phyloP scores from a whole-genome alignment of 2,888 invertebrate species.

The Bellardia bayeri region DNA sequence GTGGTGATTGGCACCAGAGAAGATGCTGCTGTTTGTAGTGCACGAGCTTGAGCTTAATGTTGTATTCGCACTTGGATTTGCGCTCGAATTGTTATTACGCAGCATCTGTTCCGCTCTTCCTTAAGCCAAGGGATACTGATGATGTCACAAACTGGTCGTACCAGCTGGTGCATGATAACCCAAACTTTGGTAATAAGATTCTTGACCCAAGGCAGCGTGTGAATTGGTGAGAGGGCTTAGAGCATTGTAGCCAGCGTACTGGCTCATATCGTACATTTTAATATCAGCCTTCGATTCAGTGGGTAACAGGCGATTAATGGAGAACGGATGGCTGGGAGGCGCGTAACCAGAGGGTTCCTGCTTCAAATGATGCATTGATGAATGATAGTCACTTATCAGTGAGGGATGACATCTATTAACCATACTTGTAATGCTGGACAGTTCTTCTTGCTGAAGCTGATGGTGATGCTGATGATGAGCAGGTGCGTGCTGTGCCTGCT shows the following conservation, averaged over 20 bases:
- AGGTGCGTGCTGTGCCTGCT: slow-evolving; percentile 85
- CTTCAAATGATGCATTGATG: slow-evolving; percentile 88
- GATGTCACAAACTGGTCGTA: slow-evolving; percentile 95
- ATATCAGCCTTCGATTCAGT: slow-evolving; percentile 94
- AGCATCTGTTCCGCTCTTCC: slow-evolving; percentile 84
- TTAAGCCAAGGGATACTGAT: slow-evolving; percentile 94
- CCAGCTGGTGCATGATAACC: slow-evolving; percentile 89
- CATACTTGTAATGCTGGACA: slow-evolving; percentile 87
- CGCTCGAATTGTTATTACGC: slow-evolving; percentile 77
- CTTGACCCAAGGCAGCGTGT: slow-evolving; percentile 87
- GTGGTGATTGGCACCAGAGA: slow-evolving; percentile 73
- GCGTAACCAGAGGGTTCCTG: slow-evolving; percentile 92
- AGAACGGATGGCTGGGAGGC: slow-evolving; percentile 95
- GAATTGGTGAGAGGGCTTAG: slow-evolving; percentile 87
- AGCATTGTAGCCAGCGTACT: slow-evolving; percentile 87
- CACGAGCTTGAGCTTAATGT: slow-evolving; percentile 74
- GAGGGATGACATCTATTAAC: slow-evolving; percentile 88
- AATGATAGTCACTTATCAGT: slow-evolving; percentile 87
- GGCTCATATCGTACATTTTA: slow-evolving; percentile 95
- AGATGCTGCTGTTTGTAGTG: slow-evolving; percentile 77
- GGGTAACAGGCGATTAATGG: slow-evolving; percentile 96
- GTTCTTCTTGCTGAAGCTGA: slow-evolving; percentile 86
- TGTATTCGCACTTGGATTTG: slow-evolving; percentile 66
- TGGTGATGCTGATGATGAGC: slow-evolving; percentile 85
- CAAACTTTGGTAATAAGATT: slow-evolving; percentile 93